Base-by-base conservation (phyloP, 2,113 vertebrate species). In the Tachycineta bicolor region DNA sequence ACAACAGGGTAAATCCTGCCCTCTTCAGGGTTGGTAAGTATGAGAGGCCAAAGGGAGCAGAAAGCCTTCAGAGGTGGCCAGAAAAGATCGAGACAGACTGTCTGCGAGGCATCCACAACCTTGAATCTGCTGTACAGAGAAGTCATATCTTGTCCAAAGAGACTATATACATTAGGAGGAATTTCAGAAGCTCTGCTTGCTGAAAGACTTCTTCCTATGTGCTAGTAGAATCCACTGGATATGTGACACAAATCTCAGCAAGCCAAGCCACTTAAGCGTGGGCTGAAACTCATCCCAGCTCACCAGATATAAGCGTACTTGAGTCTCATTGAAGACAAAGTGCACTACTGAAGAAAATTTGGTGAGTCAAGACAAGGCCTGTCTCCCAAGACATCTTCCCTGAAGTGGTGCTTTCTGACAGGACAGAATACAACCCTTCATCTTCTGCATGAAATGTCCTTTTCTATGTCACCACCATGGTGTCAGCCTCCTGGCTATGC, bases 121-220 rank as follows among this genome's bases (percentile, higher is more conserved):
- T 83, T 46, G 43, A 78, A 47, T 73, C 34, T 5, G 4, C 82
- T 86, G 67, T 87, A 74, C 47, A 83, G 67, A 76, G 76, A 90
- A 86, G 76, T 86, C 11, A 1, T 50, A 74, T 88, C 82, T 91
- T 89, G 82, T 87, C 84, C 82, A 76, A 87, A 87, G 71, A 89
- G 59, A 65, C 46, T 90, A 95, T 96, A 93, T 93, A 96, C 89
- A 93, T 52, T 59, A 71, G 46, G 87, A 96, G 68, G 34, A 79
- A 88, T 83, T 91, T 92, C 92, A 90, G 85, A 85, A 95, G 76
- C 55, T 95, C 78, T 59, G 55, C 65, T 91, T 79, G 77, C 91
- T 87, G 92, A 73, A 91, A 63, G 47, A 50, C 33, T 79, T 95
- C n/a, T 79, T 94, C 76, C 63, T 41, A 18, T 22, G 52, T 56